Evolutionary conservation across 2,888 invertebrate genomes (phyloP), one percentile per base, ranked within the genome.

Genomic region (Papilio gigon): DNA sequence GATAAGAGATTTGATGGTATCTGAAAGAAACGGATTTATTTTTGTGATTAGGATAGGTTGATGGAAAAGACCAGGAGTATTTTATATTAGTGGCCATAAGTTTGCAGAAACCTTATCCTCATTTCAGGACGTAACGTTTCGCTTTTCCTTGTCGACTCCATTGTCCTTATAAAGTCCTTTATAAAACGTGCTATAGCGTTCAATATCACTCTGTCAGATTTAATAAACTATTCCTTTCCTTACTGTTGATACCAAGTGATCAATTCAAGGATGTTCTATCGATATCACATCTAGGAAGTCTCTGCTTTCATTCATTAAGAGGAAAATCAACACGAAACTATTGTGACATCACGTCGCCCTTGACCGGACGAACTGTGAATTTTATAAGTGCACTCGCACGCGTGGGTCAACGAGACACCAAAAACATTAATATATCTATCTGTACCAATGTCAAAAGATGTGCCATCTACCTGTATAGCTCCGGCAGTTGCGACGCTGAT

Each of bases 401-500:
- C n/a, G n/a, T n/a, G n/a, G n/a, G n/a, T n/a, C n/a, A n/a, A n/a
- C n/a, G n/a, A n/a, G n/a, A n/a, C n/a, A n/a, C n/a, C n/a, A n/a
- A n/a, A n/a, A n/a, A n/a, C n/a, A n/a, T n/a, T n/a, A n/a, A n/a
- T n/a, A n/a, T n/a, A 11, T 37, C 12, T 37, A 11, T 12, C 11
- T 12, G 9, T 6, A 35, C 11, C 11, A 14, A 11, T 37, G 37
- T 37, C 37, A 37, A 37, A 12, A 22, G 22, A 50, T 14, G 2
- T 27, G 50, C 22, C 50, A n/a, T 6, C 2, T 70, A 91, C 91
- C 85, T 92, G 90, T 42, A 90, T 86, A 64, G 79, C 84, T 0
- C 93, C 94, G 65, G 94, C 93, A 4, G 93, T 88, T 0, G 96
- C 94, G 5, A 97, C 97, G 80, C 97, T 97, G 0, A 96, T 71